Base-by-base conservation (phyloP, 2,888 invertebrate species). In the Adelognathus sp. region DNA sequence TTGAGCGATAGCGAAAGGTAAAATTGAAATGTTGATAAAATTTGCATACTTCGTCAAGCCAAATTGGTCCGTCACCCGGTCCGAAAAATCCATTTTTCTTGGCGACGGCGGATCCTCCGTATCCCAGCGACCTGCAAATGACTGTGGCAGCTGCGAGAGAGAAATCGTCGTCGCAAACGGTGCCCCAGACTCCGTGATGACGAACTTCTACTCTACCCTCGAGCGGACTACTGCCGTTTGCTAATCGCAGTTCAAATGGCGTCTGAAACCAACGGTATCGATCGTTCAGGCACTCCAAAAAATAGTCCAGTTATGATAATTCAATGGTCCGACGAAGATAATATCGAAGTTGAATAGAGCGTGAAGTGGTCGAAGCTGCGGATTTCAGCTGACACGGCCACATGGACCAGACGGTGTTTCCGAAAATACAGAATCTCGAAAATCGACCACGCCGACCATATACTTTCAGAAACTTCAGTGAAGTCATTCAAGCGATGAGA, bases 101-200 rank as follows among this genome's bases (percentile, higher is more conserved):
- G 0, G 92, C 92, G 11, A 91, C 88, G 11, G 93, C 92, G 18
- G 85, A 84, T 3, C 94, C 94, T 54, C 91, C 92, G 80, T 91
- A 94, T 3, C 94, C 95, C 69, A 95, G 86, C 1, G 92, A 92
- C 73, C 92, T 92, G 83, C 95, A 95, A 18, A 94, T 92, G 0
- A 95, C 94, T 83, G 93, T 92, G 0, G 96, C 96, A 24, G 95
- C 94, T 52, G 92, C 92, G 16, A 93, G 91, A 58, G 94, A 94
- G 86, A 96, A 96, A 84, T 95, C 94, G 86, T 96, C 96, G 85
- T 96, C 96, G 88, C 97, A 97, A 11, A 97, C 92, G 0, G 96
- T 95, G 9, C 96, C 96, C 95, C 96, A 96, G 16, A 94, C 92
- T 1, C 95, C 95, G 80, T 94, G 93, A 82, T 94, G 93, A 76